These are phyloP conservation scores for Oasisia sp. DNA, from an alignment of 2,888 invertebrate genomes.

Conservation along the genomic window DNA sequence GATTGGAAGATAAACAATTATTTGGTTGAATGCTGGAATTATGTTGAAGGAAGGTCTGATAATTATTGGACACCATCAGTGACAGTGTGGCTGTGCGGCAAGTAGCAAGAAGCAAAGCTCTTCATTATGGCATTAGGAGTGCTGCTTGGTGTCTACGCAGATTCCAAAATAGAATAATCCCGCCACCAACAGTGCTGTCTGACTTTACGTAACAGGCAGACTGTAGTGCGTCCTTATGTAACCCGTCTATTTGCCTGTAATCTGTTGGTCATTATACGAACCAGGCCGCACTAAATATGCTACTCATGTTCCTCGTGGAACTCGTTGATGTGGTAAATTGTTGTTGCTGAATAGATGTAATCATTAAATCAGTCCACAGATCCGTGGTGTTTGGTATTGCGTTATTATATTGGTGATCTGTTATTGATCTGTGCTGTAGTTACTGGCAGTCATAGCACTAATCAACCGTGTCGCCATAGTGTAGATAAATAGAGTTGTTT, in stretches of 20 bases:
- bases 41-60: not conserved
- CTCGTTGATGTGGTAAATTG: not conserved
- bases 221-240: not conserved
- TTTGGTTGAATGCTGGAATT: not conserved
- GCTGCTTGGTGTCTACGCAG: not conserved
- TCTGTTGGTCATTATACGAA: not conserved
- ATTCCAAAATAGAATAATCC: constrained; percentile 6
- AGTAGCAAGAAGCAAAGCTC: not conserved
- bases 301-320: not conserved
- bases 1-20: too few species aligned
- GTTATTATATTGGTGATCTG: not conserved
- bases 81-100: not conserved
- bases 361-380: not conserved
- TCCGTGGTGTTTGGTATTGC: not conserved
- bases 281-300: not conserved
- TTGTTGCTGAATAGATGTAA: not conserved
- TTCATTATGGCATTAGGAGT: not conserved
- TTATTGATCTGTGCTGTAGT: not conserved
- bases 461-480: not conserved
- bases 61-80: not conserved
- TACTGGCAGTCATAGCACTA: not conserved
- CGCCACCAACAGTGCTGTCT: not conserved
- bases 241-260: not conserved
- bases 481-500: not conserved
- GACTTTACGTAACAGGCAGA: not conserved